A percentile compares a stretch with the other conserved stretches of the same genome.
Conservation (phyloP, 2,113 vertebrate species). For the Pteruthius melanotis region DNA sequence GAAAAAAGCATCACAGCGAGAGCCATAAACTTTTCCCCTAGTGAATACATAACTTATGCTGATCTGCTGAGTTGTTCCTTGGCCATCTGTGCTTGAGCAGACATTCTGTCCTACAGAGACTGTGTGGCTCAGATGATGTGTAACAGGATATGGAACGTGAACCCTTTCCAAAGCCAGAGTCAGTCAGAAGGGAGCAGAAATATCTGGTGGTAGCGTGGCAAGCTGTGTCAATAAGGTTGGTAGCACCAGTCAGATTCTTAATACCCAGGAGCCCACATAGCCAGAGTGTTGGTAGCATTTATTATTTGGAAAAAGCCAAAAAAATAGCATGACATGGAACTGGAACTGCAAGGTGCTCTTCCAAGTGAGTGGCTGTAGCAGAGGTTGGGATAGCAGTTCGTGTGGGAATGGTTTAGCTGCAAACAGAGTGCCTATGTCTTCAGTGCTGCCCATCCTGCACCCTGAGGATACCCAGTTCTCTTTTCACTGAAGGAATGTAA, state of each 20-base stretch:
- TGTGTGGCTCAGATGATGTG: background rate
- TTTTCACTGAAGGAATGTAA: background rate
- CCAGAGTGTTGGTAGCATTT: background rate
- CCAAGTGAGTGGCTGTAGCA: background rate
- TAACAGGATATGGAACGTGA: background rate
- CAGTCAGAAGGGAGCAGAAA: background rate
- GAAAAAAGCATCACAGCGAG: background rate
- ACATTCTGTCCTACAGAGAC: background rate
- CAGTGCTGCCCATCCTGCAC: background rate
- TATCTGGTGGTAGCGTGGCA: background rate
- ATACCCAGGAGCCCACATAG: background rate
- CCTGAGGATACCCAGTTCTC: background rate
- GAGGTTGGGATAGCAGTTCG: background rate
- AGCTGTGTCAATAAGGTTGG: background rate
- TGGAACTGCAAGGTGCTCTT: background rate
- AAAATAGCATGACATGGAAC: background rate
- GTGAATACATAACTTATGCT: background rate
- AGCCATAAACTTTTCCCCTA: conserved; percentile 20
- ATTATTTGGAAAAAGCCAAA: background rate
- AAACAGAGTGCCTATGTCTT: background rate
- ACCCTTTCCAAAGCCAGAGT: background rate
- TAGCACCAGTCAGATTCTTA: background rate
- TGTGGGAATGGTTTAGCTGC: background rate
- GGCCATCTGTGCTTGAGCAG: conserved; percentile 32
- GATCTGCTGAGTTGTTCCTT: conserved; percentile 8